A percentile compares a stretch with the other conserved stretches of the same genome.
phyloP scores from a whole-genome alignment of 2,797 vertebrate genomes.

The Argya squamiceps region DNA sequence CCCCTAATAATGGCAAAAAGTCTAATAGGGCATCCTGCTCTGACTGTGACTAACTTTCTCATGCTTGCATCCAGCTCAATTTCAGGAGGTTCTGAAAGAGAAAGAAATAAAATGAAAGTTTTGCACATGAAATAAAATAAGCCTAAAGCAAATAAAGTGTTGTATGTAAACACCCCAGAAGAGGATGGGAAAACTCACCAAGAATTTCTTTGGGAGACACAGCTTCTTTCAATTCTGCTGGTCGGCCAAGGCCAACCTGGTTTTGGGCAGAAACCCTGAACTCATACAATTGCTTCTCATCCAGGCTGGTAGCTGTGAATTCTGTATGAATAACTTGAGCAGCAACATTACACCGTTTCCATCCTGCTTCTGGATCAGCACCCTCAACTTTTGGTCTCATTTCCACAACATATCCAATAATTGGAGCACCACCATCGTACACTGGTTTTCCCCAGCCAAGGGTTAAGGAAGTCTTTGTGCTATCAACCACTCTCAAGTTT shows the following conservation, averaged over 20 bases:
- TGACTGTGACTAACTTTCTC: constrained; percentile 90
- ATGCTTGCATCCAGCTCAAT: constrained; percentile 92
- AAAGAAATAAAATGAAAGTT: constrained; percentile 1
- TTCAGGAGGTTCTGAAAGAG: constrained; percentile 90
- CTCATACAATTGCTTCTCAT: constrained; percentile 89
- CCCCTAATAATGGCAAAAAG: constrained; percentile 94
- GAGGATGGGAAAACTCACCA: constrained; percentile 77
- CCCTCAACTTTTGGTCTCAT: constrained; percentile 83
- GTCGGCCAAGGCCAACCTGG: constrained; percentile 93
- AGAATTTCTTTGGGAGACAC: constrained; percentile 94
- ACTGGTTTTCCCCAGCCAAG: constrained; percentile 93
- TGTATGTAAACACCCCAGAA: not conserved
- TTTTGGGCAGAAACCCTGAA: constrained; percentile 98
- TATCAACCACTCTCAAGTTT: constrained; percentile 92
- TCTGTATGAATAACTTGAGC: constrained; percentile 91
- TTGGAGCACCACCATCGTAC: constrained; percentile 92
- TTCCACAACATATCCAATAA: constrained; percentile 96
- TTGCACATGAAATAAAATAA: not conserved
- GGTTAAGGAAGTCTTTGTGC: constrained; percentile 87
- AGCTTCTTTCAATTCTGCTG: constrained; percentile 89
- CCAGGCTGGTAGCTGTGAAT: constrained; percentile 90
- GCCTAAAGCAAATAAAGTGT: not conserved
- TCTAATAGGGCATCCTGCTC: constrained; percentile 96
- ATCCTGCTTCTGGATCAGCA: constrained; percentile 89
- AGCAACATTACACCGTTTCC: constrained; percentile 95